Conservation (phyloP, 2,888 invertebrate species). For the Athripsodes cinereus region DNA sequence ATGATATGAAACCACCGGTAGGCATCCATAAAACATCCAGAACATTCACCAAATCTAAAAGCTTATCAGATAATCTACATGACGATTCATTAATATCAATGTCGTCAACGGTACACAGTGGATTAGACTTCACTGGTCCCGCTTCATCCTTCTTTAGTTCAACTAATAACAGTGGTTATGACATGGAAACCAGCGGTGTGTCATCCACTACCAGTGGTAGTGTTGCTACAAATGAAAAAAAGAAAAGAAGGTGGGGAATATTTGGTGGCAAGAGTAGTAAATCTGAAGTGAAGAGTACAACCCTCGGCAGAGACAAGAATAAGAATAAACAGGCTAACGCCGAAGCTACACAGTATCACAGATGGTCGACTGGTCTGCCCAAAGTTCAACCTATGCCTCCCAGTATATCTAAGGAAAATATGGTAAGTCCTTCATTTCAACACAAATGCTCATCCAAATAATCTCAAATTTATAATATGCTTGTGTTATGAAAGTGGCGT, state of each 20-base stretch:
- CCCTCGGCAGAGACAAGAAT: conserved; percentile 61
- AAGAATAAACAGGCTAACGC: conserved; percentile 44
- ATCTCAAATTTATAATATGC: too few species aligned
- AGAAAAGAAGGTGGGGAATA: conserved; percentile 61
- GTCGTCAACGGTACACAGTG: conserved; percentile 25
- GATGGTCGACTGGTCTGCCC: conserved; percentile 69
- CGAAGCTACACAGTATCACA: conserved; percentile 49
- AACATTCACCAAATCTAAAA: conserved; percentile 19
- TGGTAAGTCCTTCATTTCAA: conserved; percentile 55
- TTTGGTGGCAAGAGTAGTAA: conserved; percentile 60
- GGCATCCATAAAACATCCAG: conserved; percentile 13
- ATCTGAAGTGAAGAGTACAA: conserved; percentile 57
- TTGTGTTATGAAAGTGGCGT: too few species aligned
- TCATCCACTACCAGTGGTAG: conserved; percentile 33
- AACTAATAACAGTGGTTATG: conserved; percentile 36
- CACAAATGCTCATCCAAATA: too few species aligned
- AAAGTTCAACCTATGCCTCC: conserved; percentile 67
- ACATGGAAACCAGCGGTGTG: conserved; percentile 32
- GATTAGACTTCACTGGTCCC: conserved; percentile 34
- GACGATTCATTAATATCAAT: conserved; percentile 31
- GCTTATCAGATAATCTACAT: conserved; percentile 20
- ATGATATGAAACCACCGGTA: conserved; percentile 26
- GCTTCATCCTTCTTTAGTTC: conserved; percentile 37
- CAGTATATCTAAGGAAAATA: conserved; percentile 71
- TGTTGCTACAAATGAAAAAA: conserved; percentile 52